These are phyloP conservation scores for Drosophila anomalata DNA, from an alignment of 2,888 invertebrate genomes.

Conservation along the genomic window DNA sequence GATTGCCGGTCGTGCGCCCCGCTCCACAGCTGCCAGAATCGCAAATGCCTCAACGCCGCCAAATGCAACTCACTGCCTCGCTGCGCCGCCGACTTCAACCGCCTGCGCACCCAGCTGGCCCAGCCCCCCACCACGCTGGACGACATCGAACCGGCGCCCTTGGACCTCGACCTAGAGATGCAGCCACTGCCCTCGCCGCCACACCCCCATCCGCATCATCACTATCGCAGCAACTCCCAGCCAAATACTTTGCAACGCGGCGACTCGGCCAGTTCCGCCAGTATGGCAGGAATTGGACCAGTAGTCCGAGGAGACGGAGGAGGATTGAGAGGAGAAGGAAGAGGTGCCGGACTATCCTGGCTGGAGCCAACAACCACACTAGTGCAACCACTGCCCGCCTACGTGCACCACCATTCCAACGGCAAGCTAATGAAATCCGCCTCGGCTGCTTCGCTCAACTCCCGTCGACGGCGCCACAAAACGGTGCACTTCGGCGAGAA, in stretches of 20 bases:
- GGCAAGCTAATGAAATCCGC: slow-evolving; percentile 84
- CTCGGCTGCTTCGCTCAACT: slow-evolving; percentile 87
- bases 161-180: slow-evolving; percentile 49
- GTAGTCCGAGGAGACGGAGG: slow-evolving; percentile 6
- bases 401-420: slow-evolving; percentile 58
- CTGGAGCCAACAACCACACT: slow-evolving; percentile 53
- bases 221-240: slow-evolving; percentile 83
- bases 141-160: slow-evolving; percentile 78
- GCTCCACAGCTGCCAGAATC: slow-evolving; percentile 83
- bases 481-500: slow-evolving; percentile 92
- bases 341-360: slow-evolving; percentile 47
- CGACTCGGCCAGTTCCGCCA: slow-evolving; percentile 81
- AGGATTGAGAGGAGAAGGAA: slow-evolving; percentile 8
- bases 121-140: slow-evolving; percentile 80
- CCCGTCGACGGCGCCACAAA: slow-evolving; percentile 90
- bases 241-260: slow-evolving; percentile 83
- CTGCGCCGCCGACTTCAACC: slow-evolving; percentile 83
- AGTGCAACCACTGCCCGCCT: slow-evolving; percentile 57
- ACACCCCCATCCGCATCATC: slow-evolving; percentile 61
- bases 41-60: slow-evolving; percentile 83
- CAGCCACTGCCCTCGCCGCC: slow-evolving; percentile 52
- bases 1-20: slow-evolving; percentile 83
- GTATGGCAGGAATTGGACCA: not conserved
- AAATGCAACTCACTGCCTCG: slow-evolving; percentile 85
- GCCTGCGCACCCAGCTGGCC: slow-evolving; percentile 81